Base-by-base conservation (phyloP, 2,888 invertebrate species). In the Oligia strigilis region DNA sequence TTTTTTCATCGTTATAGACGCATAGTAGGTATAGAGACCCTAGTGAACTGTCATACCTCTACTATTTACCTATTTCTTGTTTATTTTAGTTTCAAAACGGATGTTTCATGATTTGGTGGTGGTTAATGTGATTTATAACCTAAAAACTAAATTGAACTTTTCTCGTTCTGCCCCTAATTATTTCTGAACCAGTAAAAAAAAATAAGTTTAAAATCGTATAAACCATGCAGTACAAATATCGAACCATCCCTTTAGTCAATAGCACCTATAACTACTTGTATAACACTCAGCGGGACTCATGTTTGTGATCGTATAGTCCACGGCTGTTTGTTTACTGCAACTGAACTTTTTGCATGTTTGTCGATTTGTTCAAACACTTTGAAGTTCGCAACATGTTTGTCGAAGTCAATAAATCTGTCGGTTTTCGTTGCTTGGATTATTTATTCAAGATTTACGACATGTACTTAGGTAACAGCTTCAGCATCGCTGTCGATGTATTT, bases 311-410 rank as follows among this genome's bases (percentile, higher is more conserved):
- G 62, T 49, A 60, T 49, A 49, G 70, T 73, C 29, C 64, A n/a
- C 69, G 13, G 23, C 43, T 52, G 71, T 76, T 76, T 89, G 73
- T 82, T 79, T 74, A 81, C 77, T 64, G 75, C 70, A 60, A 69
- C 72, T 67, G 29, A 67, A 81, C 72, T 87, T 85, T 87, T 85
- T 87, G 85, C 72, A 43, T 66, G 85, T 52, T 72, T 65, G 75
- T 43, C n/a, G 58, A 70, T 75, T 72, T 78, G 72, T 84, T 75
- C 84, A 75, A 84, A 81, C 70, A 81, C 66, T 75, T 87, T 58
- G 55, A 75, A 78, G 40, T 69, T 81, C 62, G 49, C 60, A 75
- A 29, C 29, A 58, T 83, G 79, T 84, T 85, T 77, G 73, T 72
- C 11, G 62, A 64, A 74, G 76, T 58, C 72, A 58, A 85, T 85